Conservation (phyloP, 1,140 invertebrate genomes). For the Drosophila ficusphila region DNA sequence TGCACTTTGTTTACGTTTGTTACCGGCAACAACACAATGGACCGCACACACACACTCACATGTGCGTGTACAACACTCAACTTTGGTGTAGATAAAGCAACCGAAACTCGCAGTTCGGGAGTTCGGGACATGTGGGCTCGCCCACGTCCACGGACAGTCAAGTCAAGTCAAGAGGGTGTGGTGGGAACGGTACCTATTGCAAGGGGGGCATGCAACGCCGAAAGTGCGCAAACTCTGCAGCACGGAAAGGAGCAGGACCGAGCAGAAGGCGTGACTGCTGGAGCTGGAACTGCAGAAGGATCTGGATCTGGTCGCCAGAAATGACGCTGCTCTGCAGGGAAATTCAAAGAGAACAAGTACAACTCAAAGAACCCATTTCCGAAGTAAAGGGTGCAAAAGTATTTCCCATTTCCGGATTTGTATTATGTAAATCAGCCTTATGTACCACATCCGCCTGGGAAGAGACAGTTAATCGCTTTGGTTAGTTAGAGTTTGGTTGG, state of each 20-base stretch:
- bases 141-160: neutral
- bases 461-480: neutral
- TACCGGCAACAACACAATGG: conserved; percentile 44
- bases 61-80: neutral
- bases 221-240: conserved; percentile 23
- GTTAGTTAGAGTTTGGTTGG: neutral
- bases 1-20: conserved; percentile 53
- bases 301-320: neutral
- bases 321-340: neutral
- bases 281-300: conserved; percentile 5
- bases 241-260: conserved; percentile 7
- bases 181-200: conserved; percentile 36
- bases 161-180: conserved; percentile 19
- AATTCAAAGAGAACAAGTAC: neutral
- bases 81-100: conserved; percentile 28
- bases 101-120: too few species aligned
- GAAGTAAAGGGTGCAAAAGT: neutral
- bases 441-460: neutral
- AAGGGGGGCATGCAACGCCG: conserved; percentile 20
- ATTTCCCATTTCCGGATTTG: neutral
- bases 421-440: neutral
- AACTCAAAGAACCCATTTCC: neutral
- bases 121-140: neutral
- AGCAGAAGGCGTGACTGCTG: conserved; percentile 25
- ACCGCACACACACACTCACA: neutral